A percentile compares a stretch with the other conserved stretches of the same genome.
phyloP scores from a whole-genome alignment of 2,888 invertebrate species.

The Slavum lentiscoides region DNA sequence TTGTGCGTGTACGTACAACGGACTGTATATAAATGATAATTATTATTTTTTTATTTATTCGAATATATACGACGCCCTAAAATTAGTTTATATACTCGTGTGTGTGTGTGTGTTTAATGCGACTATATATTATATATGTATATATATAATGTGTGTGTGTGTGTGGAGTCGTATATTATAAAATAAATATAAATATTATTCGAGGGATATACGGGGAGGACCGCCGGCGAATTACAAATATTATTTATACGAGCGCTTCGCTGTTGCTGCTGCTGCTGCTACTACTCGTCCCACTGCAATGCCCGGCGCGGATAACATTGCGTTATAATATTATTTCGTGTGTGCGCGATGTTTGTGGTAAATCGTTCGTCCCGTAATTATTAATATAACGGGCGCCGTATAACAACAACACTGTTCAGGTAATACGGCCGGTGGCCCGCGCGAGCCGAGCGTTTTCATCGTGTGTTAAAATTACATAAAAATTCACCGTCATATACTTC shows the following conservation, averaged over 20 bases:
- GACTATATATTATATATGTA: neutral
- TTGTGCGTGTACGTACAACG: slow-evolving; percentile 41
- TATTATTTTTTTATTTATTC: slow-evolving; percentile 11
- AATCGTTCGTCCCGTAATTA: slow-evolving; percentile 31
- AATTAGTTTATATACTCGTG: slow-evolving; percentile 24
- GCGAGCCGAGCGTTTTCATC: slow-evolving; percentile 25
- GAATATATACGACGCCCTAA: slow-evolving; percentile 20
- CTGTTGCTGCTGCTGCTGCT: too few species aligned
- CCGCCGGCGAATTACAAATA: too few species aligned
- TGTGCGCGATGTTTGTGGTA: neutral
- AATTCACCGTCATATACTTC: too few species aligned
- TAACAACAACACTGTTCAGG: too few species aligned
- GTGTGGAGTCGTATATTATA: too few species aligned
- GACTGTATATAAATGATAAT: slow-evolving; percentile 14
- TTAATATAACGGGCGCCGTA: too few species aligned
- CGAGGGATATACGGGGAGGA: too few species aligned
- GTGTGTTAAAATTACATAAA: neutral
- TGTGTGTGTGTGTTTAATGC: neutral
- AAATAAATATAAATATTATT: too few species aligned
- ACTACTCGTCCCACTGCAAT: neutral
- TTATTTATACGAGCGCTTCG: too few species aligned
- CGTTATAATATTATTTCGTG: neutral
- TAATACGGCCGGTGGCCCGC: slow-evolving; percentile 9
- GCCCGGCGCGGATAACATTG: neutral
- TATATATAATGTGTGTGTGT: neutral